phyloP scores from a whole-genome alignment of 2,888 invertebrate genomes.

The Tanytarsus gracilentus region DNA sequence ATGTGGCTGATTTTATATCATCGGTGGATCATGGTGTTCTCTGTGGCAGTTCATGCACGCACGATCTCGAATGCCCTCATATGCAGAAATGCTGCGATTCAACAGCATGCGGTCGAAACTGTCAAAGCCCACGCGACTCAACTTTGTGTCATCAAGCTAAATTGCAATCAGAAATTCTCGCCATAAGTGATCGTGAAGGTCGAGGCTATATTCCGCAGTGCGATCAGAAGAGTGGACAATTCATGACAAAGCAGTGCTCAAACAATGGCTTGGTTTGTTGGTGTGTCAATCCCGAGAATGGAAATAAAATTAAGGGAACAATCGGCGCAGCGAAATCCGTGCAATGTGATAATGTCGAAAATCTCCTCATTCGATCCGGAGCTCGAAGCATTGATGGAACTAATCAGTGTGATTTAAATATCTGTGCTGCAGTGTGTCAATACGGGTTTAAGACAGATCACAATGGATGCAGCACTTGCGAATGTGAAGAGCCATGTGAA shows the following conservation, averaged over 20 bases:
- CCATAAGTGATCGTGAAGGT: constrained; percentile 69
- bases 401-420: constrained; percentile 55
- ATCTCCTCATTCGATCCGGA: constrained; percentile 38
- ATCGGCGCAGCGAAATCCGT: constrained; percentile 69
- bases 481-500: constrained; percentile 77
- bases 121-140: constrained; percentile 64
- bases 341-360: constrained; percentile 49
- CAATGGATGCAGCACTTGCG: constrained; percentile 70
- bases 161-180: constrained; percentile 64
- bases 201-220: constrained; percentile 80
- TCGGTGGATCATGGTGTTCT: constrained; percentile 40
- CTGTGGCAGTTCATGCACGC: constrained; percentile 61
- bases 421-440: constrained; percentile 76
- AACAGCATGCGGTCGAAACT: constrained; percentile 63
- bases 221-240: constrained; percentile 56
- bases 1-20: constrained; percentile 40
- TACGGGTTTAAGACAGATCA: constrained; percentile 65
- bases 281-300: constrained; percentile 68
- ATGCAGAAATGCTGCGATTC: constrained; percentile 74
- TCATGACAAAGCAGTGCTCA: constrained; percentile 68
- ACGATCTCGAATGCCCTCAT: constrained; percentile 72
- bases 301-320: constrained; percentile 66
- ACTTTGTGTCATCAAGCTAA: constrained; percentile 70
- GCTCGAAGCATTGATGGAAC: constrained; percentile 47
- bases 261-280: constrained; percentile 78